Base-by-base conservation (phyloP, 2,113 vertebrate species). In the Sinocyclocheilus grahami region DNA sequence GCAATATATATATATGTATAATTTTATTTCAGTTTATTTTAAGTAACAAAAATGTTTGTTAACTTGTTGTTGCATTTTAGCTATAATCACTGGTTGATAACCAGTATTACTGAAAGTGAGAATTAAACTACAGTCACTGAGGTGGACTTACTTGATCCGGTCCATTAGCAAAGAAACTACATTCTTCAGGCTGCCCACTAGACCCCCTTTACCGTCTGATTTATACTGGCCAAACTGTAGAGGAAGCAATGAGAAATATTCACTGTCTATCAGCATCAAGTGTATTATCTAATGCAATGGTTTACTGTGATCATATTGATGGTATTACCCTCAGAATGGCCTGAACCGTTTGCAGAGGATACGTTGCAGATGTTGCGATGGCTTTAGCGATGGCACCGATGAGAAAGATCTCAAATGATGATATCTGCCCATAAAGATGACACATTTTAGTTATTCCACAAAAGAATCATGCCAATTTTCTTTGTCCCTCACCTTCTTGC, bases 351-450 rank as follows among this genome's bases (percentile, higher is more conserved):
- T 96, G 95, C 27, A 96, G 92, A 30, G 95, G 95, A 89, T 95
- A 96, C 0, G 95, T 96, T 0, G 86, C 93, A 0, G 95, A 94
- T 16, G 95, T 95, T 27, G 95, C 95, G 0, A 96, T 80, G 71
- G 95, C 95, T 88, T 96, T 96, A 84, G 95, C 95, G 4, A 95
- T 58, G 55, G 95, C 95, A 84, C 95, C 95, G 13, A 96, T 95
- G 63, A 96, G 20, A 86, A 96, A 96, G 85, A 96, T 95, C 86
- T 96, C 91, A 53, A 91, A 88, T 39, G 95, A 95, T 14, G 94
- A 94, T 48, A 96, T 94, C 95, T 96, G 93, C 6, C 6, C 71
- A 33, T 3, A 72, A 77, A 78, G 10, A 6, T 5, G 2, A 69
- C 37, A 18, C 0, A 24, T 62, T 20, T 1, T 0, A 33, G 51